phyloP scores from a whole-genome alignment of 2,113 vertebrate genomes.

The Oxygymnocypris stewartii region DNA sequence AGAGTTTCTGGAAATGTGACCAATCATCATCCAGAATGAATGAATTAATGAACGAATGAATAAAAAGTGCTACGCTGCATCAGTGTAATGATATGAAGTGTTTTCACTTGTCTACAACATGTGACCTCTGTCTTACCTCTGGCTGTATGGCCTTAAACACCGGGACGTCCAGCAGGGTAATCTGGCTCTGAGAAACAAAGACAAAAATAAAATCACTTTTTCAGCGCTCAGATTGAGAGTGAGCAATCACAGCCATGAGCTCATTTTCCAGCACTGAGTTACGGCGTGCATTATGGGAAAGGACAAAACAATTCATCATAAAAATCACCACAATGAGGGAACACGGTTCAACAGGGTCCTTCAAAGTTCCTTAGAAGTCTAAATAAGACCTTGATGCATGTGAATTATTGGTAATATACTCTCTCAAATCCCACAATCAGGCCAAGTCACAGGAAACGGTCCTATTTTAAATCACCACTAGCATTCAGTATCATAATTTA shows the following conservation, averaged over 20 bases:
- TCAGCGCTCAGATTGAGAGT: not conserved
- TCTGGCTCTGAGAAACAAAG: conserved; percentile 83
- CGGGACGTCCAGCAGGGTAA: conserved; percentile 91
- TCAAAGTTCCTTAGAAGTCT: not conserved
- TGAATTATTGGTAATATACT: not conserved
- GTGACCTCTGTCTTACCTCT: conserved; percentile 77
- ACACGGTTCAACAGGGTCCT: not conserved
- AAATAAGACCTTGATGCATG: not conserved
- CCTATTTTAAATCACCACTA: not conserved
- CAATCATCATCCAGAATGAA: not conserved
- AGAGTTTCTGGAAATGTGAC: not conserved
- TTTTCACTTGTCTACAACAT: not conserved
- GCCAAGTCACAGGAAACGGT: not conserved
- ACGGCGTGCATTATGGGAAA: not conserved
- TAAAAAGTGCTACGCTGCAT: too few relatives aligned
- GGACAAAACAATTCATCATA: not conserved
- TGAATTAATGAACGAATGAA: not conserved
- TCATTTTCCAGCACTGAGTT: conserved; percentile 27
- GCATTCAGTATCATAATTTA: not conserved
- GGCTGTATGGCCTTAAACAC: conserved; percentile 94
- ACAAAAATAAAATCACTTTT: conserved; percentile 17
- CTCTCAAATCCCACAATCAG: not conserved
- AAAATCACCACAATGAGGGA: not conserved
- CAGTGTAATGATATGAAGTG: not conserved
- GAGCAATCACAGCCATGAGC: conserved; percentile 6